A percentile compares a stretch with the other conserved stretches of the same genome.
phyloP scores from a whole-genome alignment of 2,888 invertebrate genomes.

The Limnephilus marmoratus region DNA sequence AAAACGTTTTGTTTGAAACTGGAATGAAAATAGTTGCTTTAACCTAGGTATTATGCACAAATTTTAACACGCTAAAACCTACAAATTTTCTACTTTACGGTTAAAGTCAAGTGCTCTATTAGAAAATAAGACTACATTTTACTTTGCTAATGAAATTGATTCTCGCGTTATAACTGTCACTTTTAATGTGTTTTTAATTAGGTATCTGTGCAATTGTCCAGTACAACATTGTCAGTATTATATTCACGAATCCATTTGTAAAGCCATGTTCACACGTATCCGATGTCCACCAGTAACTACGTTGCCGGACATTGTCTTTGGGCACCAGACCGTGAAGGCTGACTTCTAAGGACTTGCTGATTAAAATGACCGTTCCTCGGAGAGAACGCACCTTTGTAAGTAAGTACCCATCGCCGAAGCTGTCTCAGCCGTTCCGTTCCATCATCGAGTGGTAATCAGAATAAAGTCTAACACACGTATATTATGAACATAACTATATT shows the following conservation, averaged over 20 bases:
- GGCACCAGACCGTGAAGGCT: conserved; percentile 38
- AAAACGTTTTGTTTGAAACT: too few species aligned
- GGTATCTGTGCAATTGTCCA: background rate
- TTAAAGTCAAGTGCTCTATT: background rate
- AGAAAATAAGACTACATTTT: background rate
- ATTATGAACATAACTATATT: background rate
- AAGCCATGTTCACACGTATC: background rate
- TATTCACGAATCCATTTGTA: background rate
- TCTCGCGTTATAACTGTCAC: background rate
- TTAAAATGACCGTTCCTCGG: conserved; percentile 1
- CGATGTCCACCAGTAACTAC: background rate
- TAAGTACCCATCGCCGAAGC: background rate
- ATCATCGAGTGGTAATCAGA: background rate
- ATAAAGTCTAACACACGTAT: background rate
- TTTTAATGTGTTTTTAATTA: too few species aligned
- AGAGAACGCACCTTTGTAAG: background rate
- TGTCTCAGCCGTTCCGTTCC: too few species aligned
- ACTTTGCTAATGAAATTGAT: background rate
- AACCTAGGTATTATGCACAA: too few species aligned
- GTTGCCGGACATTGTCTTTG: conserved; percentile 38
- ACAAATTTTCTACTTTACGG: too few species aligned
- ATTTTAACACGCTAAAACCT: too few species aligned
- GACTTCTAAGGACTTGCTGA: conserved; percentile 15
- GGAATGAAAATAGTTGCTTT: too few species aligned
- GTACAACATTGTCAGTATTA: background rate